Evolutionary conservation across 2,888 invertebrate species (phyloP), one percentile per base, ranked within the genome.

Genomic region (Drosophila recens): DNA sequence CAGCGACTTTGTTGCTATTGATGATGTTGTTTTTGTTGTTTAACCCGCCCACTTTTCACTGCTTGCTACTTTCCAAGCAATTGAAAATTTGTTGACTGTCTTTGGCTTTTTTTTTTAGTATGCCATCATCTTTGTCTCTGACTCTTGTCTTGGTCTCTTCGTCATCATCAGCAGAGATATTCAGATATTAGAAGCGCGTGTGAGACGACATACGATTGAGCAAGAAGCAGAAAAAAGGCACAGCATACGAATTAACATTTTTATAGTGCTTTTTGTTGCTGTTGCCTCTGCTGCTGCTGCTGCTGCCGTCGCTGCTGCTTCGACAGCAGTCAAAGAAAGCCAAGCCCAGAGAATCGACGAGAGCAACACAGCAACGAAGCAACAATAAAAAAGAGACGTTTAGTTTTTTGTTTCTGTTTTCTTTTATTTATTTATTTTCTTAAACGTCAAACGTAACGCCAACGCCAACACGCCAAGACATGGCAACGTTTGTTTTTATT

Each of bases 111-210:
- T 59, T 59, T 59, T 59, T 66, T 77, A 66, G 75, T 75, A 82
- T 85, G 82, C 78, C 82, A 85, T 82, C 82, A 82, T 75, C 78
- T 38, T 49, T 11, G 42, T 23, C 48, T 49, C 20, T 38, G 33
- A 52, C 52, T 56, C 27, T 20, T 5, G 34, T 34, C 43, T 51
- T 51, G n/a, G 43, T 51, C 57, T 51, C 57, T 64, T 59, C 70
- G 48, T 52, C 64, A 61, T 74, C 65, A 34, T 23, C 36, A 8
- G 8, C 23, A 23, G 51, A 33, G 30, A 77, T 68, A 78, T 38
- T 49, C 65, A 75, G 75, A 63, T 80, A 75, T 84, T 84, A 84
- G 84, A 87, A 84, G 84, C 84, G 84, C 85, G 84, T 87, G 87
- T 82, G 79, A 48, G 56, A 57, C 85, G 61, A 76, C 45, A 53